Base-by-base conservation (phyloP, 1,140 invertebrate species). In the Ostrea denselamellosa region DNA sequence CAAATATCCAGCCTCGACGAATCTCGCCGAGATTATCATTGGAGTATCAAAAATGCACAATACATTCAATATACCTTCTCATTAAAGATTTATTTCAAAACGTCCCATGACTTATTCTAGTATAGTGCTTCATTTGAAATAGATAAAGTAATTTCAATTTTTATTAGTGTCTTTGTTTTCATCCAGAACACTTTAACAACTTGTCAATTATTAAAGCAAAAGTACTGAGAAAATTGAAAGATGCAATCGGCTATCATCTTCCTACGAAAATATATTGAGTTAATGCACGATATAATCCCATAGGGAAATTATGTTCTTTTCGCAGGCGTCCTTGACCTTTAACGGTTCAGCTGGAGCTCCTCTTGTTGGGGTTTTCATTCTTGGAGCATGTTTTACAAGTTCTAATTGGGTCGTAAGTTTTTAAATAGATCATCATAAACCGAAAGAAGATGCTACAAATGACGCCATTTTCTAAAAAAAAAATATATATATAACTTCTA, bases 341-440 rank as follows among this genome's bases (percentile, higher is more conserved):
- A 93, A 92, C 53, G 92, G 92, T 10, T 91, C 92, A 2, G 89
- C 90, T 25, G 92, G 91, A 0, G 92, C 92, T 4, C 92, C 92
- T 9, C 82, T 93, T n/a, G 91, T 93, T 4, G 92, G 92, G 9
- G 84, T 93, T 4, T 93, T 92, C 65, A 90, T 93, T n/a, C 91
- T 93, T 28, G 92, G 92, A 10, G 77, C 90, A 3, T 90, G 90
- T 25, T 92, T 92, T 58, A 90, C 92, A 14, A 87, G 90, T 7
- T 87, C 90, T 2, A 93, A 93, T 83, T 93, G 92, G 92, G 90
- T 91, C 54, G 92, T 93, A 88, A 90, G 92, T 92, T 10, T 17
- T 51, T 10, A 19, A 44, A 44, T 44, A 5, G 34, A 5, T 44
- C 34, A 44, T 44, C 34, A 44, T 44, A 44, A 44, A 44, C 34